Evolutionary conservation across 2,113 vertebrate species (phyloP), one percentile per base, ranked within the genome.

Genomic region (Morone chrysops): DNA sequence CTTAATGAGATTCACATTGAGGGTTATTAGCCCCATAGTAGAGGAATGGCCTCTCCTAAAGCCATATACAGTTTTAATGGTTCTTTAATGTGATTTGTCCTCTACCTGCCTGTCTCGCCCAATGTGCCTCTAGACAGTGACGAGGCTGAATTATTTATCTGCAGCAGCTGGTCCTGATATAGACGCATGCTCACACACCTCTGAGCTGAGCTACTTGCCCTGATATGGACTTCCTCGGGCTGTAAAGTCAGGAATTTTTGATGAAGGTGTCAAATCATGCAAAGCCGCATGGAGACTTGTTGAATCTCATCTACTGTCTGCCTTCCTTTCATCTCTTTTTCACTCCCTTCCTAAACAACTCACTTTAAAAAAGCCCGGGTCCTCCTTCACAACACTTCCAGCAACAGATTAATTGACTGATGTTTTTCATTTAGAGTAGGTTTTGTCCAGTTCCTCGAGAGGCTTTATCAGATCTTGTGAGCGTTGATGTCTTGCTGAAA

Each of bases 1-100:
- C 83, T 62, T 92, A 90, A 93, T 91, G 89, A 91, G 73, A 47
- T 76, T 80, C 83, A 85, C 66, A 80, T 81, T 81, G 68, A 92
- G 51, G 82, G 61, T 83, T 84, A 86, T 88, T 86, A 84, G 70
- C 61, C 50, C 72, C 69, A 40, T 59, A 81, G 56, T 43, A 65
- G 76, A 85, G 68, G 45, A 80, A 87, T 82, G 75, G 81, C 70
- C 50, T 87, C 70, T 90, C 81, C 75, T 80, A 43, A 71, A 87
- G 78, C 80, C 78, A 78, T 87, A 70, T 85, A 75, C 72, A 84
- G 78, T 79, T 89, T 84, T 92, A 92, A 91, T 92, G 82, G 87
- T 82, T 51, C 75, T 91, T 70, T 94, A 91, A 94, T 92, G 87
- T 77, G 83, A 93, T 92, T 92, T 90, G 84, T 83, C 83, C 80